phyloP scores from a whole-genome alignment of 2,113 vertebrate species.

The Pelmatolapia mariae region DNA sequence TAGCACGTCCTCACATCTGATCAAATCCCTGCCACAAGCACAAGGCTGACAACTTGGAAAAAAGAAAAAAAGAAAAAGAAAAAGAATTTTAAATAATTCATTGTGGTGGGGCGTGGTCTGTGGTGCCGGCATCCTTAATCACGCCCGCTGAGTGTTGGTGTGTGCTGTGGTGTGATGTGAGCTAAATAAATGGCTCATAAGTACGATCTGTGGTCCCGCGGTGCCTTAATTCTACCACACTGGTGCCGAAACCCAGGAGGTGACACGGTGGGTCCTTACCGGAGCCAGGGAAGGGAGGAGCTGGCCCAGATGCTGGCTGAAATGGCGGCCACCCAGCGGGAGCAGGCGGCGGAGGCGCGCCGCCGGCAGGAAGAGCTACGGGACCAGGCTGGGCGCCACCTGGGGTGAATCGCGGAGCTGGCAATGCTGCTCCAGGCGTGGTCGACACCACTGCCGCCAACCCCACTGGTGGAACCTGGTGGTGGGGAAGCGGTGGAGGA shows the following conservation, averaged over 20 bases:
- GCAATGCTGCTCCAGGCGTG: neutral
- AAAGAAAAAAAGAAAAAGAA: neutral
- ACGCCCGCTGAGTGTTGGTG: neutral
- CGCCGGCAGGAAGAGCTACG: neutral
- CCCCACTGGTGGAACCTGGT: neutral
- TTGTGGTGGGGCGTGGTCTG: neutral
- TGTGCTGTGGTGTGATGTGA: neutral
- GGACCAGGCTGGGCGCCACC: neutral
- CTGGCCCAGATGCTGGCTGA: neutral
- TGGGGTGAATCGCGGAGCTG: accelerated
- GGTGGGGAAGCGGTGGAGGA: neutral
- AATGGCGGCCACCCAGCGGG: neutral
- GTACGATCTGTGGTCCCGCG: neutral
- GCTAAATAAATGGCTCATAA: neutral
- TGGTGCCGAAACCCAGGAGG: too few relatives aligned
- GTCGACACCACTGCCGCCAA: accelerated
- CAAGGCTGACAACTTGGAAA: neutral
- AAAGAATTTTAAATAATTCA: neutral
- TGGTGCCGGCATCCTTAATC: neutral
- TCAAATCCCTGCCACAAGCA: neutral
- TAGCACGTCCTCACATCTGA: neutral
- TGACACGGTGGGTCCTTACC: neutral
- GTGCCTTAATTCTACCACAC: neutral
- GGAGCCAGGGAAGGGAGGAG: neutral
- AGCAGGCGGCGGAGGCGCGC: neutral